Conservation (phyloP, 2,797 vertebrate species). For the Mus spretus region DNA sequence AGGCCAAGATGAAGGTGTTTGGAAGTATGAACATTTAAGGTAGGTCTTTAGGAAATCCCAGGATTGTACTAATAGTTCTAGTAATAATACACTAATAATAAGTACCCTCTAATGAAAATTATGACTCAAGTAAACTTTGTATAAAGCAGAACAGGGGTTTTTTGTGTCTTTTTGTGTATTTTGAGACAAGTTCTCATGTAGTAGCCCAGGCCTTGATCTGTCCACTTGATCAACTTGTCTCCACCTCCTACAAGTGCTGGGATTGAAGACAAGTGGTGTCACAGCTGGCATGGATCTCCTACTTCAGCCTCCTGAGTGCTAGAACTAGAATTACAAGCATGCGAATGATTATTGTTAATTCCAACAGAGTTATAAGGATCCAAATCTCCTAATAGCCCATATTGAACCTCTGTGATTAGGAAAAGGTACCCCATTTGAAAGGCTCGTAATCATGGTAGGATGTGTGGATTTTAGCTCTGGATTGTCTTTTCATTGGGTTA, state of each 20-base stretch:
- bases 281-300: not conserved
- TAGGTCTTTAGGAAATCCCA: constrained; percentile 83
- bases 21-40: constrained; percentile 99
- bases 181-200: not conserved
- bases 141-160: not conserved
- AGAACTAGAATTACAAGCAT: not conserved
- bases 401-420: constrained; percentile 23
- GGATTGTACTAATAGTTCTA: not conserved
- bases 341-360: not conserved
- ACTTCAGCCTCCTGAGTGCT: not conserved
- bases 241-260: not conserved
- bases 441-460: not conserved
- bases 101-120: constrained; percentile 20
- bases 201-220: not conserved
- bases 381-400: not conserved
- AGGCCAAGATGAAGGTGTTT: constrained; percentile 99
- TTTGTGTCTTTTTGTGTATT: not conserved
- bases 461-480: constrained; percentile 15
- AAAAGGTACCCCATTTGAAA: not conserved
- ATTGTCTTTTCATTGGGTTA: constrained; percentile 1
- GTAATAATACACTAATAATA: constrained; percentile 34
- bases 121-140: constrained; percentile 17
- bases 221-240: not conserved
- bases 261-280: not conserved
- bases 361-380: not conserved